These are phyloP conservation scores for Blastobasis lacticolella DNA, from an alignment of 2,888 invertebrate genomes.

Conservation along the genomic window DNA sequence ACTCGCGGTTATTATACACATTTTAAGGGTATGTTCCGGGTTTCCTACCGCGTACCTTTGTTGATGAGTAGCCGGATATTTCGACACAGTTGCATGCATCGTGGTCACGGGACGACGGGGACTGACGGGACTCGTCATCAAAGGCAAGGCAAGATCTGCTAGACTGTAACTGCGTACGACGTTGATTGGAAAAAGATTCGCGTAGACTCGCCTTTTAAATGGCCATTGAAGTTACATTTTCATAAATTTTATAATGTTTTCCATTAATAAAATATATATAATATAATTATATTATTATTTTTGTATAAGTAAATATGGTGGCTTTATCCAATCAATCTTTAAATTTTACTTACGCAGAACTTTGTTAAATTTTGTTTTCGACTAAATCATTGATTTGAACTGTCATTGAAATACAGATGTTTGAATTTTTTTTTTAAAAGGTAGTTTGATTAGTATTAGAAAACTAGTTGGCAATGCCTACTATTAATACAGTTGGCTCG, in stretches of 20 bases:
- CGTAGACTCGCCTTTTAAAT: constrained; percentile 10
- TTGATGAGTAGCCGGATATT: no score
- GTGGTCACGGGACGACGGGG: no score
- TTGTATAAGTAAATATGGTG: constrained; percentile 26
- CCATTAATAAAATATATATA: constrained; percentile 15
- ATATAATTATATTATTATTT: constrained; percentile 18
- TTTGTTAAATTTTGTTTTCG: constrained; percentile 69
- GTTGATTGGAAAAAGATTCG: constrained; percentile 60
- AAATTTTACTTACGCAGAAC: constrained; percentile 52
- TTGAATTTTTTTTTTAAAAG: constrained; percentile 71
- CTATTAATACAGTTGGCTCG: no score
- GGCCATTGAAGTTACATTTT: constrained; percentile 26
- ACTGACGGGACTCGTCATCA: no score
- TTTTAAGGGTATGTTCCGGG: no score
- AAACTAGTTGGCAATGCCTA: no score
- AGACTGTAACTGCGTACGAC: constrained; percentile 61
- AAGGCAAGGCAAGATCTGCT: no score
- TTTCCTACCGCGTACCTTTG: no score
- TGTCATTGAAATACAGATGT: constrained; percentile 70
- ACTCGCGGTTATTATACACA: no score
- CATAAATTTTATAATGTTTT: constrained; percentile 40
- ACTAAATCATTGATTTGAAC: constrained; percentile 67
- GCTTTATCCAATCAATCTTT: constrained; percentile 67
- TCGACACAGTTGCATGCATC: no score
- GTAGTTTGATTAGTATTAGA: no score